A percentile compares a stretch with the other conserved stretches of the same genome.
These are phyloP conservation scores for Gallinago media DNA, from an alignment of 2,113 vertebrate genomes.

Conservation along the genomic window DNA sequence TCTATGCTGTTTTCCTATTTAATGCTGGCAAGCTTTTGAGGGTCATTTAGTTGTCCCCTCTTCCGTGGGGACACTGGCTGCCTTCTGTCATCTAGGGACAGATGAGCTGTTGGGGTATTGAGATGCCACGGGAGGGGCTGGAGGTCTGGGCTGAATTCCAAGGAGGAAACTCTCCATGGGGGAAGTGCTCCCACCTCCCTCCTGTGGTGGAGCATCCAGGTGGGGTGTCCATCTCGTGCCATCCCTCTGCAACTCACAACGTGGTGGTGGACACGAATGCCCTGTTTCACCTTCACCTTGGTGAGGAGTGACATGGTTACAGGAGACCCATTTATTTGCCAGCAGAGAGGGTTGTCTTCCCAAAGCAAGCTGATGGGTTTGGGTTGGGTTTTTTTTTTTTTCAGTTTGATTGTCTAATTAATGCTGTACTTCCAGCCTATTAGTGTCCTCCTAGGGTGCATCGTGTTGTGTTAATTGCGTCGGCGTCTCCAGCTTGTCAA, in stretches of 20 bases:
- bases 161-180: neutral
- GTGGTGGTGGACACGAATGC: fast-evolving
- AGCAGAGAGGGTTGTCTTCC: neutral
- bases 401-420: neutral
- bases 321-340: neutral
- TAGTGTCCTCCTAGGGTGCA: neutral
- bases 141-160: neutral
- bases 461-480: neutral
- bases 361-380: neutral
- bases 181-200: fast-evolving
- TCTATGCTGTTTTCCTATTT: neutral
- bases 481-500: neutral
- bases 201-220: neutral
- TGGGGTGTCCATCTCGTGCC: fast-evolving
- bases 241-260: neutral
- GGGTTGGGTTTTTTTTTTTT: neutral
- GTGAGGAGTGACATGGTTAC: neutral
- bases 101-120: fast-evolving
- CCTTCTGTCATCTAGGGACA: fast-evolving
- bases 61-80: fast-evolving
- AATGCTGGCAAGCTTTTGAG: neutral
- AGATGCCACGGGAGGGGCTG: fast-evolving
- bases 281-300: neutral
- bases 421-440: neutral
- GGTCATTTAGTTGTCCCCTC: neutral